These are phyloP conservation scores for Garrulus glandarius DNA, from an alignment of 2,797 vertebrate genomes.

Conservation along the genomic window DNA sequence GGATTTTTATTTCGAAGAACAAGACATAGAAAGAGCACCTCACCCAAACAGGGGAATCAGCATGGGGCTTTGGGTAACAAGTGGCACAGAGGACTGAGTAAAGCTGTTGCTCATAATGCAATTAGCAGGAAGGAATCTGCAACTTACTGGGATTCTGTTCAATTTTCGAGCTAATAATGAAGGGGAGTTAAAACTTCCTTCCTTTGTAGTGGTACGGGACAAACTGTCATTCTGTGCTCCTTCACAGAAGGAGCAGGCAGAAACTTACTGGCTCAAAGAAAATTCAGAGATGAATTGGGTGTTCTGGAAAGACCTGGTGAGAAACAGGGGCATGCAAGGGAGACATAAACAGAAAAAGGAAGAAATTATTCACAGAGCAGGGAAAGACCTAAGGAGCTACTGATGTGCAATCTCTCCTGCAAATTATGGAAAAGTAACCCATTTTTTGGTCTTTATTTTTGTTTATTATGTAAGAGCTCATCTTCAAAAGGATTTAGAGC, in stretches of 20 bases:
- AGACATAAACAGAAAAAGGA: neutral
- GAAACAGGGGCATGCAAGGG: neutral
- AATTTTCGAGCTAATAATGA: neutral
- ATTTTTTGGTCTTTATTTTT: constrained; percentile 36
- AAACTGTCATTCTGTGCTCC: neutral
- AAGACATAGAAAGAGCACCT: neutral
- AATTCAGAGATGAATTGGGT: neutral
- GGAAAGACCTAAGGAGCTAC: neutral
- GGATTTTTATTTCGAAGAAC: neutral
- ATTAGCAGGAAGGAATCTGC: neutral
- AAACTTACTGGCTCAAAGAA: neutral
- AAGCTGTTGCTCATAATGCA: neutral
- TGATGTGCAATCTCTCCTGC: neutral
- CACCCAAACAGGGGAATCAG: neutral
- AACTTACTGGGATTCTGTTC: neutral
- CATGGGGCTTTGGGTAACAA: fast-evolving
- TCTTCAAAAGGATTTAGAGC: constrained; percentile 45
- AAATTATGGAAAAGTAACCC: constrained; percentile 36
- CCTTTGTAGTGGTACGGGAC: neutral
- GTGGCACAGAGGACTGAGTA: neutral
- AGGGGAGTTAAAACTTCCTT: neutral
- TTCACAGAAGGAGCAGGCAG: neutral
- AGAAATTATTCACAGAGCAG: neutral
- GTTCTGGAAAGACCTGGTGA: neutral
- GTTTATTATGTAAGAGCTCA: constrained; percentile 48